A percentile compares a stretch with the other conserved stretches of the same genome.
Evolutionary conservation across 2,113 vertebrate genomes (phyloP).

Genomic region (Mobula birostris): DNA sequence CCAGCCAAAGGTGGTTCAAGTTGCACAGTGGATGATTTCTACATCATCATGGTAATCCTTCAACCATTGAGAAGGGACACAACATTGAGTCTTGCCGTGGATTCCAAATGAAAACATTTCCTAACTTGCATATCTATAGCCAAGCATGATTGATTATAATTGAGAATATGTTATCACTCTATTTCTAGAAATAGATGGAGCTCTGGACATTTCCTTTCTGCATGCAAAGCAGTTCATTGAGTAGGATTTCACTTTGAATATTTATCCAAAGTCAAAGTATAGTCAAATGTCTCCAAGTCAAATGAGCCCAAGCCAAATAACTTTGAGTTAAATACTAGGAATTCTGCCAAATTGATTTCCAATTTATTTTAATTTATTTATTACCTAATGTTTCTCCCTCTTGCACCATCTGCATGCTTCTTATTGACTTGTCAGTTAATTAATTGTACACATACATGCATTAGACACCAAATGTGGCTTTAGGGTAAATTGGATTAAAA

Average conservation of each 20-base stretch:
- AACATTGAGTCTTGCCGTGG: background rate
- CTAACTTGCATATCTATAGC: background rate
- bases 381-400: background rate
- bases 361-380: constrained; percentile 34
- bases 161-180: background rate
- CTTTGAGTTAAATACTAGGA: constrained; percentile 3
- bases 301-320: background rate
- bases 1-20: background rate
- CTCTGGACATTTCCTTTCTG: background rate
- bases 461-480: background rate
- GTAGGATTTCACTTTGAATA: background rate
- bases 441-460: background rate
- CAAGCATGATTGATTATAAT: constrained; percentile 7
- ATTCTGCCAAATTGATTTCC: background rate
- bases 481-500: background rate
- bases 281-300: background rate
- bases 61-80: background rate
- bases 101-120: background rate
- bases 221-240: background rate
- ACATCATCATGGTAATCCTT: background rate
- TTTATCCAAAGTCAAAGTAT: background rate
- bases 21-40: background rate
- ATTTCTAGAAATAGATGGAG: background rate
- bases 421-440: background rate
- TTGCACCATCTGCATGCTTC: background rate